These are phyloP conservation scores for Agrochola macilenta DNA, from an alignment of 2,888 invertebrate species.

Conservation along the genomic window DNA sequence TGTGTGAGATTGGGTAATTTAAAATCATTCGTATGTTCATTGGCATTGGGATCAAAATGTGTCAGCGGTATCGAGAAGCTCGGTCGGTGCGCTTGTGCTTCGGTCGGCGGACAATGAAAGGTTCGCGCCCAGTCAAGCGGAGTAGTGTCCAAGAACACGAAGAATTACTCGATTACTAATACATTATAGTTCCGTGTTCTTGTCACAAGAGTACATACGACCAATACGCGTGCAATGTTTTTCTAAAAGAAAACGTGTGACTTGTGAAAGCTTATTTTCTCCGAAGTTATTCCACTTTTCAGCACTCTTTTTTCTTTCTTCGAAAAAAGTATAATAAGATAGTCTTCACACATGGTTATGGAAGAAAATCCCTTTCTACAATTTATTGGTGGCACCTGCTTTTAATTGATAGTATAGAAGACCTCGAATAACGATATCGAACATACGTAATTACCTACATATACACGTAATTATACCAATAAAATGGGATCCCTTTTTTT, in stretches of 20 bases:
- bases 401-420: background rate
- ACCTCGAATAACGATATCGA: background rate
- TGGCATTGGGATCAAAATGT: slow-evolving; percentile 28
- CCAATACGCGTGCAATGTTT: slow-evolving; percentile 14
- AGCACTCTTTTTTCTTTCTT: background rate
- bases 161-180: slow-evolving; percentile 75
- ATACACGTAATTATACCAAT: background rate
- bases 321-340: background rate
- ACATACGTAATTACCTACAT: background rate
- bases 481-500: too few species aligned
- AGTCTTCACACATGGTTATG: background rate
- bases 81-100: slow-evolving; percentile 41
- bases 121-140: slow-evolving; percentile 69
- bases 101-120: slow-evolving; percentile 68
- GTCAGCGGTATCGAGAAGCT: slow-evolving; percentile 36
- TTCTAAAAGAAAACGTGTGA: background rate
- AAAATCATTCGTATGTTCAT: slow-evolving; percentile 37
- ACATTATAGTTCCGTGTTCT: slow-evolving; percentile 75
- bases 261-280: background rate
- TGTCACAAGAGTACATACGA: slow-evolving; percentile 35
- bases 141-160: slow-evolving; percentile 69
- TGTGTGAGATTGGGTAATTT: background rate
- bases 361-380: background rate
- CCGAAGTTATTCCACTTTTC: background rate
- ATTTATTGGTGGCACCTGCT: too few species aligned